These are phyloP conservation scores for Chrysochloris asiatica DNA, from an alignment of 2,113 vertebrate genomes.

Conservation along the genomic window DNA sequence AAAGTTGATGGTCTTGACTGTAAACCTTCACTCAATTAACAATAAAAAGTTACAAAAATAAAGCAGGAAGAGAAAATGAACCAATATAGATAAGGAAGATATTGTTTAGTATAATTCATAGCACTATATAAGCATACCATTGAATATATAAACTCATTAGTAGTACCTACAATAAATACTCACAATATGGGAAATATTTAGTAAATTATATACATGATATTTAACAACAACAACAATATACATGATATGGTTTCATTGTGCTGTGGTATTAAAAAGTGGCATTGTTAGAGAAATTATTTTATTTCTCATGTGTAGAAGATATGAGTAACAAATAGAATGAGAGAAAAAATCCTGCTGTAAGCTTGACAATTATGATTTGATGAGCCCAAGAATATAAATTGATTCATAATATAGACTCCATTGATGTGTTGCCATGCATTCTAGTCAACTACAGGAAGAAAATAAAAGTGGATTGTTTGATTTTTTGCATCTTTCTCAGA, in stretches of 20 bases:
- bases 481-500: slow-evolving; percentile 41
- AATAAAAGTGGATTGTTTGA: background rate
- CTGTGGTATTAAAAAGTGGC: background rate
- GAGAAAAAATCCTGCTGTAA: slow-evolving; percentile 24
- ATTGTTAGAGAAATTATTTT: slow-evolving; percentile 48
- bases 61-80: background rate
- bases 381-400: slow-evolving; percentile 17
- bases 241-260: background rate
- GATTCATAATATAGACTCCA: slow-evolving; percentile 33
- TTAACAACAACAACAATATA: no score
- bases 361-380: slow-evolving; percentile 19
- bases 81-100: background rate
- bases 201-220: background rate
- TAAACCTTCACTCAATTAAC: no score
- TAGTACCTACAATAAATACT: background rate
- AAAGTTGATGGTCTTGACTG: no score
- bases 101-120: background rate
- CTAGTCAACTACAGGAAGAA: background rate
- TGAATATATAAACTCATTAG: background rate
- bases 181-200: background rate
- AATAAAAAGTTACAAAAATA: no score
- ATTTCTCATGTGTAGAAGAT: slow-evolving; percentile 4
- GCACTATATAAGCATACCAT: background rate
- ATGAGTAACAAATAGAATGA: slow-evolving; percentile 22
- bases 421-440: background rate